Evolutionary conservation across 2,888 invertebrate species (phyloP), one percentile per base, ranked within the genome.

Genomic region (Luperina nickerlii): DNA sequence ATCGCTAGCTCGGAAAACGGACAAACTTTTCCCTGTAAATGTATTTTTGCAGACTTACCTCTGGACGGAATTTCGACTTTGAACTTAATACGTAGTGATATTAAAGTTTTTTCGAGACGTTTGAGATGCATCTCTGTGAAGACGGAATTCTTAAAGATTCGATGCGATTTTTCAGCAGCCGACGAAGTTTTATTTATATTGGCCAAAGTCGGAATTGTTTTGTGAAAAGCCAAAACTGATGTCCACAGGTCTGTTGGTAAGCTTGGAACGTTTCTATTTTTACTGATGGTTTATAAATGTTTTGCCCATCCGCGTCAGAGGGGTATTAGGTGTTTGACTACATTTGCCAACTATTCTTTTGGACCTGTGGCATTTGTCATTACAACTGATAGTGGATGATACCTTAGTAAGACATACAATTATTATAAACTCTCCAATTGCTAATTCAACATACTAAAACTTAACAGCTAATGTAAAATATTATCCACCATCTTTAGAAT

Each of bases 1-100:
- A 88, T 90, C 84, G 77, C 87, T 88, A 72, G 90, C 89, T 86
- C 51, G 84, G 87, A 87, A 84, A 74, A 87, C 84, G 82, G 85
- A 83, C 84, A 67, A 90, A 88, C 81, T 89, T 90, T 71, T 48
- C 74, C 71, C 63, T 82, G 86, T 87, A 89, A 84, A 89, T 88
- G 87, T 84, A 87, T 90, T 84, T 80, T 85, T 89, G 86, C 76
- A 65, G 76, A 76, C 67, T 76, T 68, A 76, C 74, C 38, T 67
- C 68, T 66, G 78, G 76, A 79, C 51, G 54, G 66, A 89, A 79
- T 78, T 85, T 87, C 70, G 68, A 86, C 78, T 79, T 77, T 72
- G 69, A 70, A 80, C 74, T 83, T 79, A 78, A 79, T 81, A 78
- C 77, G 78, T 74, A 80, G 83, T 74, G 78, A 87, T 89, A 87